These are phyloP conservation scores for Falco novaeseelandiae DNA, from an alignment of 2,797 vertebrate genomes.

Conservation along the genomic window DNA sequence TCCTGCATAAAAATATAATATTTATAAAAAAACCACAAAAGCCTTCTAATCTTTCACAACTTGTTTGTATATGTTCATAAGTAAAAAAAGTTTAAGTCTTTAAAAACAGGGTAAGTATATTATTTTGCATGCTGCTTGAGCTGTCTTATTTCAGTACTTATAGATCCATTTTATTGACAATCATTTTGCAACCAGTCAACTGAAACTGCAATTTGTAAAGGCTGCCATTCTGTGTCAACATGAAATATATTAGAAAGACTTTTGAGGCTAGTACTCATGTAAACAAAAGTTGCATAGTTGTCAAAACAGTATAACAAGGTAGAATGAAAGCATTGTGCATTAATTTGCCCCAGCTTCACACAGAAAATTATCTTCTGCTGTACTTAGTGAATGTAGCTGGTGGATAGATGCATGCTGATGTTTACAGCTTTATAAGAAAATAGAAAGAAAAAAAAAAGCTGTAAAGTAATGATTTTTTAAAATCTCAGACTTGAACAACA, in stretches of 20 bases:
- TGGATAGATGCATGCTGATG: background rate
- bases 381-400: background rate
- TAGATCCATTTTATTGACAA: background rate
- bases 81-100: background rate
- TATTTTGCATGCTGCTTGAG: background rate
- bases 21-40: fast-evolving
- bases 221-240: background rate
- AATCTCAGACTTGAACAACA: background rate
- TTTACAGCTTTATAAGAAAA: background rate
- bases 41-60: background rate
- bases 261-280: background rate
- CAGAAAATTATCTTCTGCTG: background rate
- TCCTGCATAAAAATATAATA: background rate
- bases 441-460: background rate
- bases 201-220: background rate
- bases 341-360: background rate
- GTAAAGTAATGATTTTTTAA: background rate
- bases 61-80: background rate
- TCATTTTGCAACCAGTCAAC: background rate
- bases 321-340: background rate
- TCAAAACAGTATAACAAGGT: background rate
- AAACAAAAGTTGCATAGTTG: background rate
- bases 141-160: background rate
- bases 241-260: background rate
- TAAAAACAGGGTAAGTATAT: background rate